Evolutionary conservation across 2,888 invertebrate genomes (phyloP), one percentile per base, ranked within the genome.

Genomic region (Lycocerus yunnanus): DNA sequence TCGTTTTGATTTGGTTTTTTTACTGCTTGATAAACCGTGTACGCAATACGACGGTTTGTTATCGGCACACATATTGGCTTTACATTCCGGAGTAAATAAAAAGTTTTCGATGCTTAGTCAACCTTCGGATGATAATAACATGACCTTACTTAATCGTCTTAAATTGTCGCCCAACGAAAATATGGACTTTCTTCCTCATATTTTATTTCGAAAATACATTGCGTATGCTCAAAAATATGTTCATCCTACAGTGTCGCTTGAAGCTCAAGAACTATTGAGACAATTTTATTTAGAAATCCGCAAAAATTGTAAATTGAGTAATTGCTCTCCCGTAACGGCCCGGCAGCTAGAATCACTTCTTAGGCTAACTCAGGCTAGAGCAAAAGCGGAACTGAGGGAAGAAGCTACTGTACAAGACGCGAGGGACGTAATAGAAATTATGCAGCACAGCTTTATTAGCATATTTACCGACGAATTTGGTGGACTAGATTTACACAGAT

Each of bases 1-100:
- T 2, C 90, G 98, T 85, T 98, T 98, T 87, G 98, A 98, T 88
- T 89, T 98, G 71, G 94, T 97, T 66, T 98, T 97, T 85, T 93
- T 98, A 77, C 89, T 98, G 20, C 86, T 97, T 74, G 98, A 98
- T 88, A 92, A 92, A 83, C 95, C 97, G 5, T 92, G 96, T 85
- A 92, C 93, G 89, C 72, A 71, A 71, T 61, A 63, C 18, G 72
- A 77, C 16, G 18, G 90, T 74, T 89, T 93, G 86, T 85, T 96
- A 77, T 94, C 95, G 0, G 93, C 93, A 82, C 96, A 97, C 84
- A 94, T 97, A 1, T 91, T 96, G 88, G 93, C 93, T 3, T 85
- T 95, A 74, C 95, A 94, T 84, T 89, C 90, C 0, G 91, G 91
- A 0, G 78, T 80, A 27, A 87, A 86, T 68, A 83, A 83, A 16